phyloP scores from a whole-genome alignment of 1,140 invertebrate genomes.

The Caerostris extrusa region DNA sequence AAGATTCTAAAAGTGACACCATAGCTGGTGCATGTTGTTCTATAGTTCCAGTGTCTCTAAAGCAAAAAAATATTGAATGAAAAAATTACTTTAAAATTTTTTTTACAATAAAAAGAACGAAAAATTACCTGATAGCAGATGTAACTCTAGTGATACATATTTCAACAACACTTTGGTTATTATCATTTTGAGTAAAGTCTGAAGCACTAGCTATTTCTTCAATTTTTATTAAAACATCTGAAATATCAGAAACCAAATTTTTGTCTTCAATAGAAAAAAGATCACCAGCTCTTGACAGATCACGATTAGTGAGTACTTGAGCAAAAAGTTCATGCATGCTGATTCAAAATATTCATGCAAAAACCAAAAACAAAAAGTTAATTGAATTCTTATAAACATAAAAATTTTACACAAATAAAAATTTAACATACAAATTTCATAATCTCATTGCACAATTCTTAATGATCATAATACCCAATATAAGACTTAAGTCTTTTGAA shows the following conservation, averaged over 20 bases:
- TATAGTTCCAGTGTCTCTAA: conserved; percentile 91
- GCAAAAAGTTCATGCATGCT: conserved; percentile 94
- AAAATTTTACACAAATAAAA: background rate
- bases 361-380: conserved; percentile 22
- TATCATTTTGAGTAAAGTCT: conserved; percentile 91
- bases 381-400: background rate
- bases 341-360: conserved; percentile 58
- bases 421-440: background rate
- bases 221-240: conserved; percentile 90
- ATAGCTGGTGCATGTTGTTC: conserved; percentile 91
- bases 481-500: background rate
- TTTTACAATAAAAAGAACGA: background rate
- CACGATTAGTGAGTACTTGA: conserved; percentile 91
- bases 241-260: conserved; percentile 92
- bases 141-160: conserved; percentile 94
- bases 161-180: conserved; percentile 96
- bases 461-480: background rate
- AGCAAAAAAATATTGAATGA: conserved; percentile 69
- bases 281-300: conserved; percentile 93
- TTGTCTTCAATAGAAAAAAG: conserved; percentile 93
- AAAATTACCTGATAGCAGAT: conserved; percentile 88
- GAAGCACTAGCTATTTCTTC: conserved; percentile 89
- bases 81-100: background rate
- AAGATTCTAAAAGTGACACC: conserved; percentile 91
- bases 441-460: background rate